Conservation (phyloP, 2,113 vertebrate species). For the Clarias magur region DNA sequence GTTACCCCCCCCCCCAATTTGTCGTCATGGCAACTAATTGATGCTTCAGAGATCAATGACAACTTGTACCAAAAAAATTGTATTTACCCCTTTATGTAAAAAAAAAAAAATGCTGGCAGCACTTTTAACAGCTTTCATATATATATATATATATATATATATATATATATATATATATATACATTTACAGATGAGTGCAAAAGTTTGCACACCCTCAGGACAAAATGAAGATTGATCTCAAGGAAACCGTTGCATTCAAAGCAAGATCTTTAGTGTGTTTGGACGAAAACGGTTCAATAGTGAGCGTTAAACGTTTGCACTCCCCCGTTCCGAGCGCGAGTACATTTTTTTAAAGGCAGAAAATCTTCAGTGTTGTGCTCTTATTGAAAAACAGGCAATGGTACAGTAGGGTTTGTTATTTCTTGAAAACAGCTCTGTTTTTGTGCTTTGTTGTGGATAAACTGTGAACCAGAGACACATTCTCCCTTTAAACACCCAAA, state of each 20-base stretch:
- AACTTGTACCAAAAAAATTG: not conserved
- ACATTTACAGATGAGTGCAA: not conserved
- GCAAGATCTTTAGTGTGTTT: not conserved
- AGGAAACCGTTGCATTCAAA: not conserved
- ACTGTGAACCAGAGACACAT: not conserved
- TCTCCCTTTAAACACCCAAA: not conserved
- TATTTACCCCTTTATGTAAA: not conserved
- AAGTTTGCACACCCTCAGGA: not conserved
- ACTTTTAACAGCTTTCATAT: not conserved
- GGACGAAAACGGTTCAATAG: not conserved
- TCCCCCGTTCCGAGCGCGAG: no score
- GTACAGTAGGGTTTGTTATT: not conserved
- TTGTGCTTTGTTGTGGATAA: not conserved
- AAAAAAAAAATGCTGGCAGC: accelerated
- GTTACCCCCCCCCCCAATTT: no score
- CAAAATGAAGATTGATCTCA: not conserved
- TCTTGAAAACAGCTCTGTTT: not conserved
- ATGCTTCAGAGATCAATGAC: not conserved
- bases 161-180: no score
- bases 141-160: no score
- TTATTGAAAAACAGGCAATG: not conserved
- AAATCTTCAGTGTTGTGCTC: no score
- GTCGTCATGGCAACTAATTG: not conserved
- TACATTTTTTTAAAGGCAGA: not conserved
- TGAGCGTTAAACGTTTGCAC: not conserved